Evolutionary conservation across 2,797 vertebrate species (phyloP).

Genomic region (Amniataba percoides): DNA sequence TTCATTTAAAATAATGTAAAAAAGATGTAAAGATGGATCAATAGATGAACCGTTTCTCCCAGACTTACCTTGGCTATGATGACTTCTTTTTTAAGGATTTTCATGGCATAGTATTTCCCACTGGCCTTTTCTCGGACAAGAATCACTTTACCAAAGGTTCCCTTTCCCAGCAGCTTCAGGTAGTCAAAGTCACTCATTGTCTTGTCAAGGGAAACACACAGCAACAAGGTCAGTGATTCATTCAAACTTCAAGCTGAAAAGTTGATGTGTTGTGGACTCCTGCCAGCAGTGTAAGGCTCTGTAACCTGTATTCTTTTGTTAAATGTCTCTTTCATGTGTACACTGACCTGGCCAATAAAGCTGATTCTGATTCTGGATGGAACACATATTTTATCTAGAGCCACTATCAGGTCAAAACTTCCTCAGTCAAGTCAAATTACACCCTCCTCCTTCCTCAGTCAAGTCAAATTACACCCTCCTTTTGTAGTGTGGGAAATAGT

Average conservation of each 20-base stretch:
- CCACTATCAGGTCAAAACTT: too few relatives aligned
- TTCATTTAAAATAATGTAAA: neutral
- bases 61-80: constrained; percentile 95
- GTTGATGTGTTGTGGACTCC: neutral
- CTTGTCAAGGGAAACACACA: constrained; percentile 73
- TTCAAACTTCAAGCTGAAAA: neutral
- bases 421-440: neutral
- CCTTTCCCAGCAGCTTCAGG: constrained; percentile 98
- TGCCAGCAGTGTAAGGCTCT: neutral
- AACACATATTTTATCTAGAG: neutral
- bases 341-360: too few relatives aligned
- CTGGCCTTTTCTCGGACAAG: constrained; percentile 98
- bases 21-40: neutral
- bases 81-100: constrained; percentile 98
- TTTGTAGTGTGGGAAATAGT: too few relatives aligned
- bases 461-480: too few relatives aligned
- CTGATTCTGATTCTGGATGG: neutral
- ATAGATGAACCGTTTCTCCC: neutral
- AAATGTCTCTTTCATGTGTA: too few relatives aligned
- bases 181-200: constrained; percentile 99
- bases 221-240: neutral
- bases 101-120: constrained; percentile 99
- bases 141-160: constrained; percentile 98
- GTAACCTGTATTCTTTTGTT: too few relatives aligned
- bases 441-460: too few relatives aligned